phyloP scores from a whole-genome alignment of 1,140 invertebrate genomes.

The Asobara japonica region DNA sequence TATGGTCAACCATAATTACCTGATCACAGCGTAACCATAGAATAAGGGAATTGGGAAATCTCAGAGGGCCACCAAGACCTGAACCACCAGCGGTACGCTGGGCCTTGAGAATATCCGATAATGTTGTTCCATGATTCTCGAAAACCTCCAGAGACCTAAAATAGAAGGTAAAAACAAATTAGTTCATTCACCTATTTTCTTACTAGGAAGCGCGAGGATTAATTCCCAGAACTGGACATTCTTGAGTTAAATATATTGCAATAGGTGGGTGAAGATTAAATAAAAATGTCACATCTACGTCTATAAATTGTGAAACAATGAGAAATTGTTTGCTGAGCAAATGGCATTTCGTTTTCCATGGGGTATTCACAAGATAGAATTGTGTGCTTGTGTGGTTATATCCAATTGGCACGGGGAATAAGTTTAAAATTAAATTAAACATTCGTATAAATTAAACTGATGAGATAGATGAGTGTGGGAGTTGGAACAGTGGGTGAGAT shows the following conservation, averaged over 20 bases:
- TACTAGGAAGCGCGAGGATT: not conserved
- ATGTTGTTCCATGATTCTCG: conserved; percentile 70
- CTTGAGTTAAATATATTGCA: not conserved
- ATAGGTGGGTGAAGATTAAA: not conserved
- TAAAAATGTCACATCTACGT: not conserved
- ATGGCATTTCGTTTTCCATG: not conserved
- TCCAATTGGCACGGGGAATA: not conserved
- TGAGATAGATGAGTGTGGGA: conserved; percentile 2
- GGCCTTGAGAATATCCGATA: conserved; percentile 78
- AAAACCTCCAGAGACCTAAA: conserved; percentile 79
- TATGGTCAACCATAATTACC: too few relatives aligned
- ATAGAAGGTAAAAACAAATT: conserved; percentile 11
- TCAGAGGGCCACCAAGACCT: conserved; percentile 77
- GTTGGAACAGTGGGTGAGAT: conserved; percentile 3
- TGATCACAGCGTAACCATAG: conserved; percentile 87
- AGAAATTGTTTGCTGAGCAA: not conserved
- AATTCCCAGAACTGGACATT: not conserved
- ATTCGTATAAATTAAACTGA: conserved; percentile 7
- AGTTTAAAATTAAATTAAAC: conserved; percentile 11
- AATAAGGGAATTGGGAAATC: conserved; percentile 76
- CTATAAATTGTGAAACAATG: not conserved
- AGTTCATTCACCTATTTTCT: not conserved
- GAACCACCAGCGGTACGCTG: conserved; percentile 75
- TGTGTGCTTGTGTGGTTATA: not conserved
- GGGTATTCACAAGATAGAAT: not conserved